These are phyloP conservation scores for Stictocephala bisonia DNA, from an alignment of 2,888 invertebrate species.

Conservation along the genomic window DNA sequence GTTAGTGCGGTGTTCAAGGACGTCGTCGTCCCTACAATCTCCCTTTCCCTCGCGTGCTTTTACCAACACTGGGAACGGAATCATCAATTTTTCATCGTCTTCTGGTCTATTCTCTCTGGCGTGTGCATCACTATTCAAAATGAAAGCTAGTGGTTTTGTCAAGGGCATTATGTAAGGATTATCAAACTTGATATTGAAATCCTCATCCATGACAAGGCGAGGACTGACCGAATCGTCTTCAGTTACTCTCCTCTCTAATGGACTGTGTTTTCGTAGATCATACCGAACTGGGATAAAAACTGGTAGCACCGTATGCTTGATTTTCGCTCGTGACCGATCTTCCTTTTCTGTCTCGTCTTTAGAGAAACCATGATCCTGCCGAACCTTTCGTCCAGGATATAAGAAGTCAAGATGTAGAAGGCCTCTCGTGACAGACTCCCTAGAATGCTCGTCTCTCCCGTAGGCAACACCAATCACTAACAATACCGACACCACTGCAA, in stretches of 20 bases:
- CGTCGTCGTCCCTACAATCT: conserved; percentile 11
- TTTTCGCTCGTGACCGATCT: not conserved
- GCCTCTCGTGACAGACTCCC: not conserved
- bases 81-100: conserved; percentile 17
- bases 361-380: too few relatives aligned
- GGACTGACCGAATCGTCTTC: not conserved
- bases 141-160: conserved; percentile 23
- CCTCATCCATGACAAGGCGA: conserved; percentile 16
- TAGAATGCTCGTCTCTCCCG: not conserved
- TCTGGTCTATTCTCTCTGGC: conserved; percentile 2
- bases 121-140: not conserved
- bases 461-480: not conserved
- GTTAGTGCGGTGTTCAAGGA: conserved; percentile 2
- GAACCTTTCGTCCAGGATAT: too few relatives aligned
- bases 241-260: not conserved
- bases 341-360: not conserved
- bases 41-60: conserved; percentile 6
- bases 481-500: not conserved
- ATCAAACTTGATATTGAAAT: conserved; percentile 36
- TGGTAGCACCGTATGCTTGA: conserved; percentile 1
- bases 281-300: conserved; percentile 11
- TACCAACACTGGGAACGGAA: conserved; percentile 21
- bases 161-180: conserved; percentile 24
- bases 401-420: too few relatives aligned
- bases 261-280: conserved; percentile 5